phyloP scores from a whole-genome alignment of 1,140 invertebrate species.

The Metopolophium dirhodum region DNA sequence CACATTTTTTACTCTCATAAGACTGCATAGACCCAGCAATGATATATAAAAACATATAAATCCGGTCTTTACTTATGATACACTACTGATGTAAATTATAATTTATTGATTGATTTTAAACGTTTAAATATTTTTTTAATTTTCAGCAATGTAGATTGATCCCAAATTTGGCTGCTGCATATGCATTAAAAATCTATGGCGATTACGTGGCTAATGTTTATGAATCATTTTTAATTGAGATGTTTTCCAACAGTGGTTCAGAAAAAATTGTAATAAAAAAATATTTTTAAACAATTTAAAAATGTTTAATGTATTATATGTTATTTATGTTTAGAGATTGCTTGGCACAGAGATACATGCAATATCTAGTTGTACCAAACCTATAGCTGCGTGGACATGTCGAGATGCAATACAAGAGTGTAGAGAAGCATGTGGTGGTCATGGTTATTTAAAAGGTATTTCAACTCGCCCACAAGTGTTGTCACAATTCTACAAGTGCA shows the following conservation, averaged over 20 bases:
- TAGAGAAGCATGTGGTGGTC: constrained; percentile 87
- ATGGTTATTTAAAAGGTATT: constrained; percentile 77
- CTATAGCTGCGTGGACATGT: constrained; percentile 82
- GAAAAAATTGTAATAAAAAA: constrained; percentile 62
- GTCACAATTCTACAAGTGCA: neutral
- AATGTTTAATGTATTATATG: neutral
- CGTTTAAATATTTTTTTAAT: constrained; percentile 74
- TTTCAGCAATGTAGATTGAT: constrained; percentile 89
- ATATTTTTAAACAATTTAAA: neutral
- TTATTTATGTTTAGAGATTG: constrained; percentile 65
- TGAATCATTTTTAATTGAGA: constrained; percentile 67
- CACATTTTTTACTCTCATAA: no score
- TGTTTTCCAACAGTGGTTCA: constrained; percentile 66
- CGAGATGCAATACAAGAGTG: constrained; percentile 88
- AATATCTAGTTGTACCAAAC: constrained; percentile 86
- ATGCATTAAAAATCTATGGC: constrained; percentile 78
- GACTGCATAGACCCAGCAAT: no score
- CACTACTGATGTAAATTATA: neutral
- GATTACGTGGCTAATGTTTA: constrained; percentile 66
- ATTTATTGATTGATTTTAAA: constrained; percentile 67
- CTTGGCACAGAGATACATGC: constrained; percentile 89
- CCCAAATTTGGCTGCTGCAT: constrained; percentile 84
- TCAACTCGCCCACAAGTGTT: neutral
- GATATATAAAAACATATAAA: no score
- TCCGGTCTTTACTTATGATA: no score